Evolutionary conservation across 2,113 vertebrate species (phyloP), one percentile per base, ranked within the genome.

Genomic region (Falco punctatus): DNA sequence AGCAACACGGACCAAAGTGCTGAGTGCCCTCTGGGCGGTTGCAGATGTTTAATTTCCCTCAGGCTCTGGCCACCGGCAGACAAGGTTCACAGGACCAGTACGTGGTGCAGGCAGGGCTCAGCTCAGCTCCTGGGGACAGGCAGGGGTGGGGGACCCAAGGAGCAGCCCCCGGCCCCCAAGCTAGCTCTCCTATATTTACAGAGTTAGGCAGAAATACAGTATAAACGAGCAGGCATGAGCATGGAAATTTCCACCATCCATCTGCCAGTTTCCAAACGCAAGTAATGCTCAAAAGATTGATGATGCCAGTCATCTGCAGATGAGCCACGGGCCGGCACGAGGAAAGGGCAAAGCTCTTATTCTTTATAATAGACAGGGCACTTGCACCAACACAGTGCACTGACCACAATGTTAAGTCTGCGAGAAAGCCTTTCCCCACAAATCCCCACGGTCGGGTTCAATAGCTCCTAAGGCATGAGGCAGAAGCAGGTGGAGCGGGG

Each of bases 1-100:
- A 83, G 38, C 7, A 74, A 62, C 21, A 75, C 10, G 62, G 49
- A 14, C 17, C 40, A 55, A 70, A 42, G 38, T 17, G 21, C 32
- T 19, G 30, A 82, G 54, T 5, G 2, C 8, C 82, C 33, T 55
- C 79, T 49, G 71, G 35, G 79, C 40, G 30, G 40, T 38, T 52
- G 2, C 49, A 32, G 54, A 2, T 72, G 11, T 72, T 61, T 35
- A 13, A 11, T 12, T 72, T 55, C 48, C 42, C 40, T 30, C 20
- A 21, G 48, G 48, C 61, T 85, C 49, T 80, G 61, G 14, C 57
- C 23, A 27, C n/a, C 44, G 77, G 46, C 51, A 66, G 61, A 28
- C n/a, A 61, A 11, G 2, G 3, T 26, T 48, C 13, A 4, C 21
- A 42, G 24, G 17, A 10, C 21, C 0, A 0, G 38, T 20, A 1